Base-by-base conservation (phyloP, 2,888 invertebrate genomes). In the Leucoma salicis region DNA sequence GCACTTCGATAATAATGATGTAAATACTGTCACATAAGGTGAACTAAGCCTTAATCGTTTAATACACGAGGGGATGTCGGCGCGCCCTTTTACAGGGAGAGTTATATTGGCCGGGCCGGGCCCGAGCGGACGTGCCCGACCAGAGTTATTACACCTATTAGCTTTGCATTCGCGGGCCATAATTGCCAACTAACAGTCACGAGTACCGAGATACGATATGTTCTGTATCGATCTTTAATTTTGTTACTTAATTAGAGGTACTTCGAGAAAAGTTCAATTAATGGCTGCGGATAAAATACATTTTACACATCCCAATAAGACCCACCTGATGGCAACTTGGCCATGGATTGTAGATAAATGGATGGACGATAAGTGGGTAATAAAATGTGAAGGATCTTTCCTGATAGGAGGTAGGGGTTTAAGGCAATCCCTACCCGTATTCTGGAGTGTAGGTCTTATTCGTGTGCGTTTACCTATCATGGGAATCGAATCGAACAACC, bases 21-120 rank as follows among this genome's bases (percentile, higher is more conserved):
- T 63, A 63, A 60, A 49, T 63, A 63, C 51, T 28, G 27, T 47
- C 51, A 46, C 53, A 53, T 64, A 62, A 53, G 55, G 62, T 62
- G 48, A 57, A 61, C 62, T 63, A 43, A 38, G 48, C 58, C 53
- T 48, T 59, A 59, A 55, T 52, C 46, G 51, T 52, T 50, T 40
- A 54, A 46, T 49, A 59, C 47, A 57, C 47, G 54, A 55, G 42
- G 41, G 31, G 49, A 49, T 61, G 66, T 59, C 63, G 50, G 56
- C 51, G 44, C 53, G 41, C 45, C 78, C 74, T 67, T 75, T 70
- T 69, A 61, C 29, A 66, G 73, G 50, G 62, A 66, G 66, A 75
- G 67, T 67, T 66, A 76, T 72, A 58, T 63, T 64, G 46, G 47
- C n/a, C n/a, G 48, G 35, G 35, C 57, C 54, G 52, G n/a, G 56